Conservation (phyloP, 2,888 invertebrate species). For the Empis livida region DNA sequence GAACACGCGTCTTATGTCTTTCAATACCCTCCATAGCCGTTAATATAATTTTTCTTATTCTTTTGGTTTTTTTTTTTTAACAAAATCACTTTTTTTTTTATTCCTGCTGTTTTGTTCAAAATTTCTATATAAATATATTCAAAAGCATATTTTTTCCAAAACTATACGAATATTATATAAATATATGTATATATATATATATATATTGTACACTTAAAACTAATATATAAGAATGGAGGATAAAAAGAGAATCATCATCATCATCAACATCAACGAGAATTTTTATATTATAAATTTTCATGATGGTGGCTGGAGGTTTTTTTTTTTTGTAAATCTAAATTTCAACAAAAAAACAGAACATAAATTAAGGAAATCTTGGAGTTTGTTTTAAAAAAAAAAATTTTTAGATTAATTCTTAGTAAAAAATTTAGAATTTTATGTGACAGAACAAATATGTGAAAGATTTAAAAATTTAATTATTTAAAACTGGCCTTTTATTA, state of each 20-base stretch:
- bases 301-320: background rate
- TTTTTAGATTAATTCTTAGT: too few species aligned
- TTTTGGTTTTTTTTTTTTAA: background rate
- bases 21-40: slow-evolving; percentile 6
- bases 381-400: too few species aligned
- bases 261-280: background rate
- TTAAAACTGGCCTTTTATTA: too few species aligned
- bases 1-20: slow-evolving; percentile 26
- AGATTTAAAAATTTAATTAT: too few species aligned
- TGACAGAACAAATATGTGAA: too few species aligned
- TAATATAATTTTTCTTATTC: too few species aligned
- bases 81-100: slow-evolving; percentile 5
- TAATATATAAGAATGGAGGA: slow-evolving; percentile 1
- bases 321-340: slow-evolving; percentile 3
- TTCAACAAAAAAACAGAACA: slow-evolving; percentile 5
- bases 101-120: slow-evolving; percentile 3
- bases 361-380: background rate
- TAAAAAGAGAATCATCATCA: slow-evolving; percentile 7
- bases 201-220: too few species aligned
- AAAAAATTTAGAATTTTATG: too few species aligned
- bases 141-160: slow-evolving; percentile 10
- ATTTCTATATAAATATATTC: slow-evolving; percentile 8
- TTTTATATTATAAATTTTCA: too few species aligned
- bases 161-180: too few species aligned
- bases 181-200: too few species aligned